These are phyloP conservation scores for Drosophila vallismaia DNA, from an alignment of 2,888 invertebrate genomes.

Conservation along the genomic window DNA sequence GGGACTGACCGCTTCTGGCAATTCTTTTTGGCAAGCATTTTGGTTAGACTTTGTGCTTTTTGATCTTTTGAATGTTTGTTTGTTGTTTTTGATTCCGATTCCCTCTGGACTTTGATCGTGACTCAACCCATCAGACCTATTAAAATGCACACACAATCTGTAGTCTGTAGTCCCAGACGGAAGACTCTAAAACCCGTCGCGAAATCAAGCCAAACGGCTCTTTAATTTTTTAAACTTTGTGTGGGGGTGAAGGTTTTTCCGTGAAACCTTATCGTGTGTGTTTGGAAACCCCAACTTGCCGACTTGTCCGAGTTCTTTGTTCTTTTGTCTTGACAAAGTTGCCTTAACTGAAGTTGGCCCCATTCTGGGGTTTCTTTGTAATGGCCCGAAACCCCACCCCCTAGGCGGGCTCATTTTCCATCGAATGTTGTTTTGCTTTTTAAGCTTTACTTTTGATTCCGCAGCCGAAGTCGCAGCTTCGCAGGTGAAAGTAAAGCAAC, in stretches of 20 bases:
- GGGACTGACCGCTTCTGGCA: neutral
- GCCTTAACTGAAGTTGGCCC: constrained; percentile 22
- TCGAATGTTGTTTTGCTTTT: constrained; percentile 42
- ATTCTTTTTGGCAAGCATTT: constrained; percentile 63
- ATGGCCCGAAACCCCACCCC: neutral
- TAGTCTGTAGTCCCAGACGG: neutral
- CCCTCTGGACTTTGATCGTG: constrained; percentile 72
- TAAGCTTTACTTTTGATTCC: constrained; percentile 31
- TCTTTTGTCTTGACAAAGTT: constrained; percentile 31
- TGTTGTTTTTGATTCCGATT: constrained; percentile 33
- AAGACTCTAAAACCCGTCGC: constrained; percentile 18
- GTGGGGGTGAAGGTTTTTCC: neutral
- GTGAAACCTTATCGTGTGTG: neutral
- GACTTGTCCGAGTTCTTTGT: constrained; percentile 23
- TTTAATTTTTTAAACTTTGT: constrained; percentile 1
- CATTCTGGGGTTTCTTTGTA: constrained; percentile 36
- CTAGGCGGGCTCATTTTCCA: constrained; percentile 11
- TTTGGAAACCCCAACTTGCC: constrained; percentile 1
- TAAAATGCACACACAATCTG: constrained; percentile 38
- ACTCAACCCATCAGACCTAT: constrained; percentile 54
- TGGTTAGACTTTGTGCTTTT: constrained; percentile 62
- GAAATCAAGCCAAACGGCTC: constrained; percentile 19
- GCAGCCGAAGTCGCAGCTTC: constrained; percentile 30
- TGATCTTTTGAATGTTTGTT: constrained; percentile 29
- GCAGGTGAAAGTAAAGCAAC: constrained; percentile 67